A percentile compares a stretch with the other conserved stretches of the same genome.
Conservation (phyloP, 1,140 invertebrate genomes). For the Rhizoglyphus robini region DNA sequence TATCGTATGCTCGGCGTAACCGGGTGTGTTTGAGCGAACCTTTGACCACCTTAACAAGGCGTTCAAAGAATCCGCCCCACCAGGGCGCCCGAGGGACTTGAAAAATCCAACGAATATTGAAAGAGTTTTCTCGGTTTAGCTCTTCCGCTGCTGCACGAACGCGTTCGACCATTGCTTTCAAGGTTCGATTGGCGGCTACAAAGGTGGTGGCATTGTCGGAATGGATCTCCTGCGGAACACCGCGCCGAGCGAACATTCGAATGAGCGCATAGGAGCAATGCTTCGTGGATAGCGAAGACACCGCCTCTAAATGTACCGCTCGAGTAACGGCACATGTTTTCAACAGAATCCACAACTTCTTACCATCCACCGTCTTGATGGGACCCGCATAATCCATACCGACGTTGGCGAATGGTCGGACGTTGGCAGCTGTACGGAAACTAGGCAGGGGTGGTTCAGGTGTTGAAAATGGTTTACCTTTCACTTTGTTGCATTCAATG, state of each 20-base stretch:
- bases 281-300: constrained; percentile 18
- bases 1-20: background rate
- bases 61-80: background rate
- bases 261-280: background rate
- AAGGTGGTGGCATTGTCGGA: background rate
- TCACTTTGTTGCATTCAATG: background rate
- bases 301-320: constrained; percentile 26
- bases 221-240: background rate
- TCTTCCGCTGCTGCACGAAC: background rate
- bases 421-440: background rate
- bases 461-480: background rate
- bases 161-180: background rate
- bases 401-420: constrained; percentile 12
- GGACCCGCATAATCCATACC: constrained; percentile 22
- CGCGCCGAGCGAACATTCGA: background rate
- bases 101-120: background rate
- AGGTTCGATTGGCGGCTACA: background rate
- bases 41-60: background rate
- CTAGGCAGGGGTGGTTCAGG: background rate
- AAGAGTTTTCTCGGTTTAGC: background rate
- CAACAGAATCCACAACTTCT: constrained; percentile 20
- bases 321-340: constrained; percentile 24
- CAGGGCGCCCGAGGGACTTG: background rate
- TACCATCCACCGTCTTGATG: constrained; percentile 1
- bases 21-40: background rate